Base-by-base conservation (phyloP, 2,888 invertebrate genomes). In the Acheta domesticus region DNA sequence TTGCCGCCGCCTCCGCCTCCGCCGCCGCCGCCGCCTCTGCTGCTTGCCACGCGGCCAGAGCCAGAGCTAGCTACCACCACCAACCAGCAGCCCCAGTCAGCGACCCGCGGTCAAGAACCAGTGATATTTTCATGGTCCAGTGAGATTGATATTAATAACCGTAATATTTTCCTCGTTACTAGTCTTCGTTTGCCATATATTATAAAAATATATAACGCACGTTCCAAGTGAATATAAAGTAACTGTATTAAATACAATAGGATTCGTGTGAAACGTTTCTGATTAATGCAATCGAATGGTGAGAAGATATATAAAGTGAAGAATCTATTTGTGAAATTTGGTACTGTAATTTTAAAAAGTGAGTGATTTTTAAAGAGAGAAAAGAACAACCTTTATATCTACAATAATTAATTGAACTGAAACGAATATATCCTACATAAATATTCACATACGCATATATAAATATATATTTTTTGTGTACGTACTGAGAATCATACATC, bases 1-100 rank as follows among this genome's bases (percentile, higher is more conserved):
- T 16, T 16, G 36, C 62, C 14, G 2, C 62, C 2, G 62, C 62
- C 62, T n/a, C 16, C 14, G 62, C 62, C 16, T 88, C 88, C 88
- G 88, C 89, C 88, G 88, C 79, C 79, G 79, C 81, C 81, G 84
- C 85, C 81, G 78, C 78, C 81, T 76, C 82, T 77, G 80, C 80
- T 75, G 80, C 81, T 78, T 82, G 77, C 82, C 79, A 80, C 82
- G 80, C 82, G 81, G 48, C 75, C 78, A 77, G 74, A 75, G 75
- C 20, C n/a, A 36, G 76, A 76, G 36, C 75, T 75, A 36, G 75
- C 21, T 8, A 36, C 23, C 20, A 21, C 12, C 75, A 75, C 14
- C n/a, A 75, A 75, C 14, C 75, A 75, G 75, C 36, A 75, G 75
- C 14, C 11, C 21, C 62, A 48, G 77, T 23, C 50, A 75, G 48